phyloP scores from a whole-genome alignment of 2,113 vertebrate genomes.

The Aegithalos caudatus region DNA sequence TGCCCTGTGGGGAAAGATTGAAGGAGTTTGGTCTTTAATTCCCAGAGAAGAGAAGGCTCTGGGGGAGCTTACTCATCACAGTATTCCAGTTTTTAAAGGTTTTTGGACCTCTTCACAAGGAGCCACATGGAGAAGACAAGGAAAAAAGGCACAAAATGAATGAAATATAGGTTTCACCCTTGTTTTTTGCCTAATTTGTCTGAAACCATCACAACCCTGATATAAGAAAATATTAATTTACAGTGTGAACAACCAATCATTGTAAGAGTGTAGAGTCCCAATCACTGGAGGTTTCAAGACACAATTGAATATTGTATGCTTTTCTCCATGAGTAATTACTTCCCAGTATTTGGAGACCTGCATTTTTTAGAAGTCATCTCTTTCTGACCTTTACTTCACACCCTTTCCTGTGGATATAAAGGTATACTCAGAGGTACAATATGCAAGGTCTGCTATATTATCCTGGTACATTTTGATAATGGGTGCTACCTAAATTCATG shows the following conservation, averaged over 20 bases:
- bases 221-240: neutral
- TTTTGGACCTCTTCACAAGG: neutral
- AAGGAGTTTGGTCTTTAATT: neutral
- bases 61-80: neutral
- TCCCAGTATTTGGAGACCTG: neutral
- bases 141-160: neutral
- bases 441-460: neutral
- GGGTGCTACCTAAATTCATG: neutral
- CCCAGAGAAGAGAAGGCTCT: fast-evolving
- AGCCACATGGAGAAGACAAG: neutral
- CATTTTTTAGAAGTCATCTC: neutral
- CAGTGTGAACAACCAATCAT: neutral
- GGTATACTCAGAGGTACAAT: neutral
- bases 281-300: neutral
- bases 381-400: neutral
- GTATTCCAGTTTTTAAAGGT: neutral
- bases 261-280: neutral
- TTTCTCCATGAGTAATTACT: neutral
- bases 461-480: neutral
- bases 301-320: neutral
- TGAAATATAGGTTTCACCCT: neutral
- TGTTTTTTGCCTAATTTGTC: neutral
- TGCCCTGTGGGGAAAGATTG: neutral
- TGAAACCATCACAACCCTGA: neutral
- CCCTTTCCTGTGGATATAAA: neutral